phyloP scores from a whole-genome alignment of 2,888 invertebrate species.

The Nipponacmea schrenckii region DNA sequence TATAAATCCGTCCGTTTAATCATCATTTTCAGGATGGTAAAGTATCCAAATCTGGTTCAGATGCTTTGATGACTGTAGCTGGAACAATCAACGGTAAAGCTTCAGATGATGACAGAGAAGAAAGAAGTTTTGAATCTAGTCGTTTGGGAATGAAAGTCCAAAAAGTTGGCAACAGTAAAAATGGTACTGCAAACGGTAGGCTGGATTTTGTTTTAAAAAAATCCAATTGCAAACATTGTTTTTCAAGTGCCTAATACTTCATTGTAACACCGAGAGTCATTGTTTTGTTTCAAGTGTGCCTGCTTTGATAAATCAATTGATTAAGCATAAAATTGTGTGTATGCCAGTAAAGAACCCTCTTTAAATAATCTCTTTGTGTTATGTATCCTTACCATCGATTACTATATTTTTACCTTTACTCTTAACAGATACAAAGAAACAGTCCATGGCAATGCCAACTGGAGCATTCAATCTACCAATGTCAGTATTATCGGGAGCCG shows the following conservation, averaged over 20 bases:
- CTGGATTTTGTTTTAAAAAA: too few species aligned
- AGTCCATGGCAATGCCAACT: slow-evolving; percentile 35
- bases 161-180: slow-evolving; percentile 31
- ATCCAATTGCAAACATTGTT: too few species aligned
- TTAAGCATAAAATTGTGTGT: too few species aligned
- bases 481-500: slow-evolving; percentile 32
- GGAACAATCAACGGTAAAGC: slow-evolving; percentile 31
- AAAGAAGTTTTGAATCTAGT: slow-evolving; percentile 29
- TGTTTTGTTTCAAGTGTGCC: too few species aligned
- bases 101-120: slow-evolving; percentile 24
- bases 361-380: too few species aligned
- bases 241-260: too few species aligned
- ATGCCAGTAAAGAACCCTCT: too few species aligned
- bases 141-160: slow-evolving; percentile 36
- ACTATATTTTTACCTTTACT: too few species aligned
- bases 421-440: slow-evolving; percentile 11
- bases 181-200: slow-evolving; percentile 18
- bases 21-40: slow-evolving; percentile 32
- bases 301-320: too few species aligned
- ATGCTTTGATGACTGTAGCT: slow-evolving; percentile 41
- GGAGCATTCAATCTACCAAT: slow-evolving; percentile 49
- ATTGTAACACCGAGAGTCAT: too few species aligned
- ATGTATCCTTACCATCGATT: too few species aligned
- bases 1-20: too few species aligned
- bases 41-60: slow-evolving; percentile 40